Base-by-base conservation (phyloP, 2,888 invertebrate species). In the Oscheius sp. region DNA sequence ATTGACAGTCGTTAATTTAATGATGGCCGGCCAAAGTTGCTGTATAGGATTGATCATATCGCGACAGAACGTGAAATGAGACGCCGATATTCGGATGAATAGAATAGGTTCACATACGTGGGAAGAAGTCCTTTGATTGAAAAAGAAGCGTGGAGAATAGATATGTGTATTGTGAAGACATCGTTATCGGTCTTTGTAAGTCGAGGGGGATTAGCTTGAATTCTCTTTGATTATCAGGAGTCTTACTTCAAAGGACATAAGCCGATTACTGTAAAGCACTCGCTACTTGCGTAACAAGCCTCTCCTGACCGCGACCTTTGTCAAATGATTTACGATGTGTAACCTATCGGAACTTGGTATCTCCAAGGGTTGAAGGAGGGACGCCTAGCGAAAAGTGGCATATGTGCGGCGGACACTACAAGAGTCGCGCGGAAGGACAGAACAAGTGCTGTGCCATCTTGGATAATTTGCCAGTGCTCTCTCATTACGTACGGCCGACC, bases 381-480 rank as follows among this genome's bases (percentile, higher is more conserved):
- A 30, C 54, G 36, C 17, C 22, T 59, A 59, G 59, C 44, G 44
- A 44, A 44, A 59, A 44, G 44, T 59, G 59, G 44, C 59, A 44
- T 44, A 26, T 44, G 44, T 28, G 38, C 22, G 41, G 41, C 41
- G 59, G 44, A 20, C 59, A 44, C 41, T 44, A 41, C 41, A 38
- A 59, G 59, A 28, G 44, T 38, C 57, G 41, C 38, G 57, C 57
- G 26, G 38, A 38, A 41, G 44, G 44, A 59, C 59, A 26, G 28
- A 22, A 38, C 59, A 44, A 59, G 59, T 59, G 59, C 59, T 44
- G 44, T 59, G 59, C 59, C 59, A 59, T 59, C 59, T 59, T 59
- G 44, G 59, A 44, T 59, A 59, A 59, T 59, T 59, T 59, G 59
- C 59, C 26, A 17, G 28, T 44, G 17, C 59, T 59, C 59, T 59